A percentile compares a stretch with the other conserved stretches of the same genome.
Conservation (phyloP, 2,113 vertebrate genomes). For the Cebidichthys violaceus region DNA sequence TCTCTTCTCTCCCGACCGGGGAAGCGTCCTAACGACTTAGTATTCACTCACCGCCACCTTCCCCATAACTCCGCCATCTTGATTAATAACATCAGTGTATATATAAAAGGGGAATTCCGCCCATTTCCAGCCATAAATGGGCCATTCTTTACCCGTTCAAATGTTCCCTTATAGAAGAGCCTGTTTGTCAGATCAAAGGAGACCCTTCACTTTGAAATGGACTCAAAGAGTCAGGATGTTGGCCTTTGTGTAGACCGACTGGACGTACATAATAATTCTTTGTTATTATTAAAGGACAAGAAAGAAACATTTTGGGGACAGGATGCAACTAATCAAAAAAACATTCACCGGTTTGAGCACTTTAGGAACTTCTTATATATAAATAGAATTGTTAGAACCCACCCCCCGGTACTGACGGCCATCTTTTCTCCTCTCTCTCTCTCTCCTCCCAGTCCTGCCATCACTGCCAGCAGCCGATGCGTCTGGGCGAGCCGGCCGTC, state of each 20-base stretch:
- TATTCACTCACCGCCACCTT: not conserved
- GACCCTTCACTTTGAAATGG: not conserved
- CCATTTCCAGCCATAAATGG: not conserved
- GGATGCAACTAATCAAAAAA: not conserved
- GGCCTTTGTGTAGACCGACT: conserved; percentile 17
- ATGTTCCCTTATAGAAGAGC: not conserved
- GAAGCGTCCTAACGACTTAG: not conserved
- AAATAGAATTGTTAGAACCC: too few species aligned
- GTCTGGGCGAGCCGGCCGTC: conserved; percentile 92
- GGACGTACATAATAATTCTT: conserved; percentile 20
- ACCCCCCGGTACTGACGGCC: too few species aligned
- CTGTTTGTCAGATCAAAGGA: conserved; percentile 29
- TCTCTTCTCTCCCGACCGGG: not conserved
- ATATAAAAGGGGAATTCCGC: not conserved
- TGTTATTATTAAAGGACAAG: not conserved
- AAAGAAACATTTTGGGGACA: conserved; percentile 2
- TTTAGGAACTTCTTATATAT: too few species aligned
- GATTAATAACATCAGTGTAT: not conserved
- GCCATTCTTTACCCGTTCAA: too few species aligned
- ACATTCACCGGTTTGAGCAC: not conserved
- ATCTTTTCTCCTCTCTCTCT: not conserved
- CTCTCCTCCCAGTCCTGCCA: conserved; percentile 85
- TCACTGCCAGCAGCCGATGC: conserved; percentile 90
- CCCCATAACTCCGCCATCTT: not conserved
- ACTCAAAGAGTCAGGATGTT: conserved; percentile 26